Evolutionary conservation across 2,888 invertebrate genomes (phyloP), one percentile per base, ranked within the genome.

Genomic region (Muscina levida): DNA sequence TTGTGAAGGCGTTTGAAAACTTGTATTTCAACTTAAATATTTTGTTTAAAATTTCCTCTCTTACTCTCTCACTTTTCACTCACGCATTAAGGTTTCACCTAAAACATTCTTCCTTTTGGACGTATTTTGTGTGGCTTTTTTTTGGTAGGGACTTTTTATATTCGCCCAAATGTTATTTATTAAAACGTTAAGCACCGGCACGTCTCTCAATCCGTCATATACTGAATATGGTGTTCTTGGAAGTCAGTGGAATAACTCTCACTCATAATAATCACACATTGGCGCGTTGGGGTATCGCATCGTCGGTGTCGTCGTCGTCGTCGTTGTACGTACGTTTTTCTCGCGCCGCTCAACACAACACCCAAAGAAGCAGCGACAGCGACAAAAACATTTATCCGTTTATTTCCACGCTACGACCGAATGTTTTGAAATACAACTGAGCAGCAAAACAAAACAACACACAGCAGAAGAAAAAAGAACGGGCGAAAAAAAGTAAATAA

Each of bases 151-250:
- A 31, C 31, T 31, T 31, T n/a, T n/a, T n/a, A n/a, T n/a, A n/a
- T n/a, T n/a, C n/a, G n/a, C n/a, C n/a, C n/a, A n/a, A n/a, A n/a
- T n/a, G n/a, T 51, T 56, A 56, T 53, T 26, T 67, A 37, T 31
- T 6, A 48, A 66, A 48, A 19, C 6, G 26, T 48, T 48, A 11
- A 22, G 79, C 80, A 84, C 83, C 88, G 87, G 85, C 85, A 84
- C 86, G 86, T 85, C 85, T 87, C 88, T 88, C 88, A 86, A 87
- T 87, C 87, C 86, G 85, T 79, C 86, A 87, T 87, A 87, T 86
- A 88, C 88, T 88, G 87, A 89, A 87, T 84, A 85, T 84, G 86
- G 85, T 85, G 84, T 87, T 86, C 85, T 86, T 87, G 84, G 81
- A 85, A 87, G 86, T 87, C 85, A 86, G 82, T 84, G 82, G 84